A percentile compares a stretch with the other conserved stretches of the same genome.
Conservation (phyloP, 2,113 vertebrate genomes). For the Takifugu bimaculatus region DNA sequence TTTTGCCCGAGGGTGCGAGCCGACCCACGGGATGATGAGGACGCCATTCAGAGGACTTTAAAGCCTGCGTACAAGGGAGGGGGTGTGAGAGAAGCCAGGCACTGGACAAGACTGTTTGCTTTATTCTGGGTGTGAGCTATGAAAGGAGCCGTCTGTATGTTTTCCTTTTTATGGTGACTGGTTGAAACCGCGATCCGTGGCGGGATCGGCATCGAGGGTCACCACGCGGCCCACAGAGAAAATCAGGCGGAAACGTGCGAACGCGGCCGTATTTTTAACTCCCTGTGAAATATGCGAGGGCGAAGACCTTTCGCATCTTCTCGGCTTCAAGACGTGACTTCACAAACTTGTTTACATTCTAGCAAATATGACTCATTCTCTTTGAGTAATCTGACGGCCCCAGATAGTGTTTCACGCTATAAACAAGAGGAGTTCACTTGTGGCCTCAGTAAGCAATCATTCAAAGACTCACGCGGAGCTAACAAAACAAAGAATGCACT, state of each 20-base stretch:
- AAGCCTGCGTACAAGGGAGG: conserved; percentile 34
- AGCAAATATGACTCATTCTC: conserved; percentile 26
- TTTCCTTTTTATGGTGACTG: conserved; percentile 38
- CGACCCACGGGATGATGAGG: conserved; percentile 53
- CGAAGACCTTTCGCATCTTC: conserved; percentile 20
- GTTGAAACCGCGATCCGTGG: conserved; percentile 12
- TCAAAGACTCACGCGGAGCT: conserved; percentile 34
- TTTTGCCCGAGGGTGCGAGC: conserved; percentile 54
- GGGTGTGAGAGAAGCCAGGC: conserved; percentile 45
- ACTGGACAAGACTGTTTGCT: conserved; percentile 44
- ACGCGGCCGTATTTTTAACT: conserved; percentile 18
- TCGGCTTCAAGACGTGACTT: conserved; percentile 17
- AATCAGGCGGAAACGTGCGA: conserved; percentile 22
- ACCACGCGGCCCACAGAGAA: conserved; percentile 13
- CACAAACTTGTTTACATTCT: conserved; percentile 32
- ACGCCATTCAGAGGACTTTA: conserved; percentile 48
- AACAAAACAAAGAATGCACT: conserved; percentile 30
- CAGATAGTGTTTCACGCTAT: conserved; percentile 1
- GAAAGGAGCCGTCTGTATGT: conserved; percentile 40
- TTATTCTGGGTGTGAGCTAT: conserved; percentile 38
- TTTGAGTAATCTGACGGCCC: conserved; percentile 14
- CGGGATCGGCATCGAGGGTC: conserved; percentile 19
- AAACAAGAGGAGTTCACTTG: conserved; percentile 1
- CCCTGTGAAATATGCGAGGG: not conserved
- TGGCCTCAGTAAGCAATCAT: conserved; percentile 21